A percentile compares a stretch with the other conserved stretches of the same genome.
phyloP scores from a whole-genome alignment of 2,797 vertebrate species.

The Sylvia borin region DNA sequence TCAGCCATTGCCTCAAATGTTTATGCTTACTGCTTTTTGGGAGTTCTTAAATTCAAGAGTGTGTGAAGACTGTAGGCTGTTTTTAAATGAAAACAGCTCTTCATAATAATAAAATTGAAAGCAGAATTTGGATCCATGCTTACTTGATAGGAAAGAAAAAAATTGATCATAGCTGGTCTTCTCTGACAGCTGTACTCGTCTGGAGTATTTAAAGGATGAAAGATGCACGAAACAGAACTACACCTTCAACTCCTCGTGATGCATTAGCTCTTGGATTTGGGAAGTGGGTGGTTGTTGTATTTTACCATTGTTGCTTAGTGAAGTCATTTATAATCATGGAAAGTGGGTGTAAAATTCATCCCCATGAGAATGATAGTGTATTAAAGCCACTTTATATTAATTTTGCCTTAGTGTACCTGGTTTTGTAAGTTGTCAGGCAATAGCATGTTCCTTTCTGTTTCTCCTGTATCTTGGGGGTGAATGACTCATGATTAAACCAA shows the following conservation, averaged over 20 bases:
- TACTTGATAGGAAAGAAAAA: background rate
- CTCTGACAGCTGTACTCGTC: background rate
- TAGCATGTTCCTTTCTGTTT: background rate
- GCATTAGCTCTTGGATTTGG: background rate
- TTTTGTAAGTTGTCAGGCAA: background rate
- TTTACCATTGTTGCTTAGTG: constrained; percentile 36
- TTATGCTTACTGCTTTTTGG: background rate
- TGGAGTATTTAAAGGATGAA: background rate
- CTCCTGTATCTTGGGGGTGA: background rate
- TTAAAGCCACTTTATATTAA: background rate
- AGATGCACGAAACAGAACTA: background rate
- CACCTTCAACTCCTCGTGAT: background rate
- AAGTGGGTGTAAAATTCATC: constrained; percentile 38
- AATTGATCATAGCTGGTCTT: background rate
- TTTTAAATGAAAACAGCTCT: background rate
- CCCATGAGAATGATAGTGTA: background rate
- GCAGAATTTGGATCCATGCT: background rate
- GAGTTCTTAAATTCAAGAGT: background rate
- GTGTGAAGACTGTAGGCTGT: background rate
- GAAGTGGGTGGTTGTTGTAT: background rate
- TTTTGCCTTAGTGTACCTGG: background rate
- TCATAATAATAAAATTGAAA: background rate
- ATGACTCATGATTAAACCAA: background rate
- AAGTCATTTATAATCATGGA: constrained; percentile 21
- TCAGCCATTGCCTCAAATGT: background rate